Percentiles rank a stretch among this genome's conserved stretches.
These are phyloP conservation scores for Callochromis pleurospilus DNA, from an alignment of 2,113 vertebrate species.

Conservation along the genomic window DNA sequence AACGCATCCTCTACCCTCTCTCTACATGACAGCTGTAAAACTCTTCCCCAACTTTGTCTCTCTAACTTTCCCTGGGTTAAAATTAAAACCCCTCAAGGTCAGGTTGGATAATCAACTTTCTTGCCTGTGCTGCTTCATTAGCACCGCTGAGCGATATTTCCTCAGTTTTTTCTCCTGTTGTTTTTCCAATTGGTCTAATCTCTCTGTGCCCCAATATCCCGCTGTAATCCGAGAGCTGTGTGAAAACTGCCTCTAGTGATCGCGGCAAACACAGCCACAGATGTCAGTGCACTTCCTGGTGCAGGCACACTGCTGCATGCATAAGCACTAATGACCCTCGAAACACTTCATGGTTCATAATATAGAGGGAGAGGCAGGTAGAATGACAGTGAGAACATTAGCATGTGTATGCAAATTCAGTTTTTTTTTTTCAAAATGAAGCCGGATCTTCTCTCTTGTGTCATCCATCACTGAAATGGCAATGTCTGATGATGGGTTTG, in stretches of 20 bases:
- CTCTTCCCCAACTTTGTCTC: conserved; percentile 6
- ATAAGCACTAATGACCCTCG: neutral
- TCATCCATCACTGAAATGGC: conserved; percentile 8
- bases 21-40: neutral
- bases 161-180: conserved; percentile 49
- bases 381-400: neutral
- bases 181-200: conserved; percentile 64
- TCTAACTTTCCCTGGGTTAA: conserved; percentile 29
- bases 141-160: conserved; percentile 49
- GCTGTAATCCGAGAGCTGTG: conserved; percentile 51
- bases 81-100: conserved; percentile 56
- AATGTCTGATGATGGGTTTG: conserved; percentile 20
- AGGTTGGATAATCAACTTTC: conserved; percentile 48
- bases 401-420: neutral
- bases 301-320: neutral
- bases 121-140: conserved; percentile 49
- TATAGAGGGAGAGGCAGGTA: neutral
- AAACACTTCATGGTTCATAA: neutral
- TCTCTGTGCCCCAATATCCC: conserved; percentile 51
- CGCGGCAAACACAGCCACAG: neutral
- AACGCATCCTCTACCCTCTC: neutral
- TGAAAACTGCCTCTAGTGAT: conserved; percentile 44
- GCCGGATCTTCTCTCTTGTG: neutral
- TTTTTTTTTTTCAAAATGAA: neutral
- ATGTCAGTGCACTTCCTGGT: neutral